phyloP scores from a whole-genome alignment of 2,888 invertebrate species.

The Nomada goodeniana region DNA sequence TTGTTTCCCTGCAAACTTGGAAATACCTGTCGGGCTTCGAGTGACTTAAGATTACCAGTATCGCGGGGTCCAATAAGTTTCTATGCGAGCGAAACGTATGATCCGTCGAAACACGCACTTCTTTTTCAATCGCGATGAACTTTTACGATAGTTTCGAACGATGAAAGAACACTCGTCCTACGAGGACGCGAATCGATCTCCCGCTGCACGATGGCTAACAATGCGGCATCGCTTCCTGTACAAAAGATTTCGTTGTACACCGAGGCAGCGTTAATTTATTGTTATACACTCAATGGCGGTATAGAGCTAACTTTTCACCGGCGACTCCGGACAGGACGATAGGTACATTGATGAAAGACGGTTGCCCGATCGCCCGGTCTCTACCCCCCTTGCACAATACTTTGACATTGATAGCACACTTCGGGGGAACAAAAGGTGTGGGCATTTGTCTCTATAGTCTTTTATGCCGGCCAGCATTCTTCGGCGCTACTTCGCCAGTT shows the following conservation, averaged over 20 bases:
- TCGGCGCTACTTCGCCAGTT: neutral
- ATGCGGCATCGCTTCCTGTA: constrained; percentile 63
- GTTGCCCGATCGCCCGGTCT: constrained; percentile 48
- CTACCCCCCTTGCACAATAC: constrained; percentile 32
- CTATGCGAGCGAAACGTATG: neutral
- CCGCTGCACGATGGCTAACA: constrained; percentile 65
- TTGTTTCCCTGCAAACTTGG: neutral
- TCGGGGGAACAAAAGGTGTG: constrained; percentile 32
- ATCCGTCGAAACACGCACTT: neutral
- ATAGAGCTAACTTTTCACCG: constrained; percentile 45
- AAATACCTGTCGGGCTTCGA: no score
- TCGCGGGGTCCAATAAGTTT: neutral
- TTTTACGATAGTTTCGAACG: constrained; percentile 51
- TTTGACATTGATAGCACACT: constrained; percentile 50
- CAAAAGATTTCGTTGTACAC: constrained; percentile 68
- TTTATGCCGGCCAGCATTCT: constrained; percentile 4
- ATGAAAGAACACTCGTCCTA: constrained; percentile 36
- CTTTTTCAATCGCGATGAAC: constrained; percentile 34
- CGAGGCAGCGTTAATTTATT: constrained; percentile 71
- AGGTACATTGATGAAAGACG: constrained; percentile 48
- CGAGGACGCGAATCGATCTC: constrained; percentile 66
- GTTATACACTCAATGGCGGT: constrained; percentile 59
- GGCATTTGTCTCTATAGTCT: constrained; percentile 11
- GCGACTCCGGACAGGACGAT: constrained; percentile 48
- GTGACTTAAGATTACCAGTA: no score